phyloP scores from a whole-genome alignment of 2,797 vertebrate species.

The Thalassophryne amazonica region DNA sequence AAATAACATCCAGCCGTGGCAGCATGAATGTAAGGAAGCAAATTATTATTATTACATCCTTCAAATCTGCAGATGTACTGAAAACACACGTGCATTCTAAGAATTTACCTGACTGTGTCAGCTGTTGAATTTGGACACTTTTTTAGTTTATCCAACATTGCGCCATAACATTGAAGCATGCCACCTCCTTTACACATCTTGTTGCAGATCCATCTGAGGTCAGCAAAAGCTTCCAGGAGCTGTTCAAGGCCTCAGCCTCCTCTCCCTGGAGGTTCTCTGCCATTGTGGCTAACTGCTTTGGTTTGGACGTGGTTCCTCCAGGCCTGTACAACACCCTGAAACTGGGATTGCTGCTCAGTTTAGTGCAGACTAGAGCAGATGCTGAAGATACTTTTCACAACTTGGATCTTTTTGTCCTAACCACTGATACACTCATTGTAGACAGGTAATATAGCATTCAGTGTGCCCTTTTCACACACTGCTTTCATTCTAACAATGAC shows the following conservation, averaged over 20 bases:
- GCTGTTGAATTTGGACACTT: not conserved
- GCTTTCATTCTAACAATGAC: no score
- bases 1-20: constrained; percentile 79
- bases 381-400: constrained; percentile 71
- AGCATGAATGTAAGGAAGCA: constrained; percentile 77
- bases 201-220: constrained; percentile 76
- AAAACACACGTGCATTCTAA: not conserved
- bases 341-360: constrained; percentile 86
- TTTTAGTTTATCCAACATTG: not conserved
- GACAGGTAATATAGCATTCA: constrained; percentile 82
- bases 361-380: constrained; percentile 84
- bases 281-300: constrained; percentile 85
- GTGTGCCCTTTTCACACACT: no score
- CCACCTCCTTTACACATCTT: not conserved
- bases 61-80: not conserved
- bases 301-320: constrained; percentile 83
- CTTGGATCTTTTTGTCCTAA: constrained; percentile 86
- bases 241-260: constrained; percentile 77
- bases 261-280: constrained; percentile 92
- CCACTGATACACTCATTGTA: constrained; percentile 81
- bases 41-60: not conserved
- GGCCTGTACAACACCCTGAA: constrained; percentile 89
- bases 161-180: not conserved
- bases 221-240: constrained; percentile 77
- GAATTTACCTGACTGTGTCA: not conserved